Evolutionary conservation across 1,140 invertebrate species (phyloP).

Genomic region (Nautilus pompilius): DNA sequence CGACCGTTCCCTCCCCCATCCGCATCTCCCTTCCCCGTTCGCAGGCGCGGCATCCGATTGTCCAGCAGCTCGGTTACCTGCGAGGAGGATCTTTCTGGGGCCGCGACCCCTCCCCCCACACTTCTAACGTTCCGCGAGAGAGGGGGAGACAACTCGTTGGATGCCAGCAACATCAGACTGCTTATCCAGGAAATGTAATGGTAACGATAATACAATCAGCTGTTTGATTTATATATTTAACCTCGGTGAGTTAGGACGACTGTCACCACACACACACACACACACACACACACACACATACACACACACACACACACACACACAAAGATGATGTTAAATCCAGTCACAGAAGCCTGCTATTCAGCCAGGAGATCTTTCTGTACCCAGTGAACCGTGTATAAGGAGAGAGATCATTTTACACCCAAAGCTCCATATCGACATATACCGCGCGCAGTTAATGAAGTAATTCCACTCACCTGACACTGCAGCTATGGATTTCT

Average conservation of each 20-base stretch:
- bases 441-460: conserved; percentile 8
- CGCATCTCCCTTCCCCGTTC: too few relatives aligned
- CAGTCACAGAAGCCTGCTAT: background rate
- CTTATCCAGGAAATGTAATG: background rate
- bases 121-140: background rate
- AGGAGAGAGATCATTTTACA: background rate
- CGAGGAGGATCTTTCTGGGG: too few relatives aligned
- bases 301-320: background rate
- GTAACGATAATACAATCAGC: background rate
- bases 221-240: too few relatives aligned
- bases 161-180: background rate
- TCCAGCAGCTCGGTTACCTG: too few relatives aligned
- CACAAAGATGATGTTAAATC: background rate
- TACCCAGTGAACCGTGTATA: background rate
- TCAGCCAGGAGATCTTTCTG: background rate
- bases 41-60: too few relatives aligned
- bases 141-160: too few relatives aligned
- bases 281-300: background rate
- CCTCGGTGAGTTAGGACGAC: too few relatives aligned
- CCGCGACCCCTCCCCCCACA: background rate
- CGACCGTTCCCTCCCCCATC: too few relatives aligned
- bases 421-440: conserved; percentile 4
- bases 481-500: too few relatives aligned
- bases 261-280: background rate
- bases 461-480: conserved; percentile 35